These are phyloP conservation scores for Astropecten irregularis DNA, from an alignment of 53 echinoderm and acorn worm genomes.

Conservation along the genomic window DNA sequence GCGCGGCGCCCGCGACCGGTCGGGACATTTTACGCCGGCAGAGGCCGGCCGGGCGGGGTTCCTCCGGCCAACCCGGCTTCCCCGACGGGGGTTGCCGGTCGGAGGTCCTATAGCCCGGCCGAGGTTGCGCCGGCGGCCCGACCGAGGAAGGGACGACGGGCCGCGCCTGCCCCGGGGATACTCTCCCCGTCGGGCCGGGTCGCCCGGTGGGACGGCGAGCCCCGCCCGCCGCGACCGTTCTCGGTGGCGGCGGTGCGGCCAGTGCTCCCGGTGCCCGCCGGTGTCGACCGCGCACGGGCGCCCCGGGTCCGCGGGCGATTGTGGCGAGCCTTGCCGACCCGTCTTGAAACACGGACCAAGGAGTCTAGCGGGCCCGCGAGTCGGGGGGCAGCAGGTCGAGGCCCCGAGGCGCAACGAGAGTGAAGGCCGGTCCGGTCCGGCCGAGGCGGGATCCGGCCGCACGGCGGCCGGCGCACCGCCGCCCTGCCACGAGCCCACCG, in stretches of 20 bases:
- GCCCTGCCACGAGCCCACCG: slow-evolving; percentile 59
- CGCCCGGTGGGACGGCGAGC: too few species aligned
- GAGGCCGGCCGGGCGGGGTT: background rate
- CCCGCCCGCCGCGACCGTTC: background rate
- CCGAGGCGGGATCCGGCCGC: slow-evolving; percentile 60
- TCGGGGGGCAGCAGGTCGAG: slow-evolving; percentile 55
- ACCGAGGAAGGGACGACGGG: too few species aligned
- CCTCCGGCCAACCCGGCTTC: background rate
- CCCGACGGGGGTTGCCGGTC: background rate
- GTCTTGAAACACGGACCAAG: slow-evolving; percentile 62
- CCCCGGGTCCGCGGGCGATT: slow-evolving; percentile 3
- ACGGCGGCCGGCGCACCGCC: slow-evolving; percentile 65
- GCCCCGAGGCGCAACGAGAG: slow-evolving; percentile 78
- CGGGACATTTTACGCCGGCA: background rate
- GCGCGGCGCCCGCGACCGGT: slow-evolving; percentile 31
- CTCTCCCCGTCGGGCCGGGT: too few species aligned
- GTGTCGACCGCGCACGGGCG: background rate
- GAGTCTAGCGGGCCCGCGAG: slow-evolving; percentile 55
- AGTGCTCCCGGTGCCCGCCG: background rate
- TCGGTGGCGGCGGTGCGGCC: slow-evolving; percentile 28
- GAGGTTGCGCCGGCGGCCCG: too few species aligned
- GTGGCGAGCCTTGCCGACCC: slow-evolving; percentile 43
- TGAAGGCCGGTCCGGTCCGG: slow-evolving; percentile 67
- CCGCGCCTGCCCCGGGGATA: too few species aligned
- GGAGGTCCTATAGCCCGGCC: background rate